phyloP scores from a whole-genome alignment of 2,113 vertebrate species.

The Rostratula benghalensis region DNA sequence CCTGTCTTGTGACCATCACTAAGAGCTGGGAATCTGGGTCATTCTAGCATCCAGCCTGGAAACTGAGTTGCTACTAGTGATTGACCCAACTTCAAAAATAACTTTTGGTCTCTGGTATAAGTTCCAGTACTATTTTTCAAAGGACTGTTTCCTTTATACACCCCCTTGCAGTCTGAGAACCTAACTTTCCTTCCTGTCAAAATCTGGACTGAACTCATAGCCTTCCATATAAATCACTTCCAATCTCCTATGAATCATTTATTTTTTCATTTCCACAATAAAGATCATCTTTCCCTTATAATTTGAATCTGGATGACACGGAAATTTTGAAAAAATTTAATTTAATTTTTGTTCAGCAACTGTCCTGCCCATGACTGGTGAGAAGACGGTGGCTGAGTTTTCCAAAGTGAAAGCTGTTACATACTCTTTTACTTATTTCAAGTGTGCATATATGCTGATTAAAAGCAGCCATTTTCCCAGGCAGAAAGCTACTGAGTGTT shows the following conservation, averaged over 20 bases:
- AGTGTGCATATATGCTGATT: background rate
- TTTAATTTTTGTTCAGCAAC: background rate
- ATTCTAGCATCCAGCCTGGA: background rate
- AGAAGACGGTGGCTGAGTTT: background rate
- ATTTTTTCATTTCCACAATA: conserved; percentile 24
- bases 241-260: background rate
- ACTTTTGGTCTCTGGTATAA: background rate
- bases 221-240: background rate
- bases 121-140: background rate
- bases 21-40: background rate
- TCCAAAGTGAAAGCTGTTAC: background rate
- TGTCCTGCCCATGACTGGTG: background rate
- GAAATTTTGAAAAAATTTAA: conserved; percentile 4
- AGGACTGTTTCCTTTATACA: conserved; percentile 21
- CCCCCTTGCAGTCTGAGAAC: conserved; percentile 16
- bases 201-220: background rate
- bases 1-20: background rate
- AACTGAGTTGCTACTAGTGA: background rate
- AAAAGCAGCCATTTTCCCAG: background rate
- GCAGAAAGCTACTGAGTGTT: background rate
- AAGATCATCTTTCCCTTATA: background rate
- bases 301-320: background rate
- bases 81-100: background rate
- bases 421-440: background rate
- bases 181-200: conserved; percentile 27